Evolutionary conservation across 2,888 invertebrate species (phyloP).

Genomic region (Agrotis puta): DNA sequence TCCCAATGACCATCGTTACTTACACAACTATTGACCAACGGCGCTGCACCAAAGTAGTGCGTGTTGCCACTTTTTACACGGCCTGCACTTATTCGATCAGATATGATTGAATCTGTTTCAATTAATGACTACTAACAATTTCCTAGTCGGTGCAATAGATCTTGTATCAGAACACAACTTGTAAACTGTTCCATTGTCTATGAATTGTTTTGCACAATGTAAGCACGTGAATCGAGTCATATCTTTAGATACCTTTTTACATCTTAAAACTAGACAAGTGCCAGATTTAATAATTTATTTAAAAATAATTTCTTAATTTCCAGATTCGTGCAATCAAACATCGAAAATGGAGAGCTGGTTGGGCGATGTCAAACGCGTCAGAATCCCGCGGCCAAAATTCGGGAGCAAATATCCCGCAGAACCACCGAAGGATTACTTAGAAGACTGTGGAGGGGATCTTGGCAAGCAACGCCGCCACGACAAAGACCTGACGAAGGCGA

Average conservation of each 20-base stretch:
- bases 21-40: conserved; percentile 80
- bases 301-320: neutral
- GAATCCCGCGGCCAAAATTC: conserved; percentile 96
- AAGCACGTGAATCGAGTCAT: neutral
- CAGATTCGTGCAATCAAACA: conserved; percentile 22
- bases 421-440: conserved; percentile 95
- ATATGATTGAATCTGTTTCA: conserved; percentile 67
- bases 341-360: conserved; percentile 95
- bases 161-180: conserved; percentile 28
- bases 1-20: conserved; percentile 77
- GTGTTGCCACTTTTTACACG: conserved; percentile 72
- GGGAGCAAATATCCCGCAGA: conserved; percentile 93
- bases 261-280: too few relatives aligned
- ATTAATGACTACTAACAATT: conserved; percentile 62
- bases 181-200: conserved; percentile 23
- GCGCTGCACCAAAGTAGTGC: conserved; percentile 67
- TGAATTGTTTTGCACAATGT: conserved; percentile 15
- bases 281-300: neutral
- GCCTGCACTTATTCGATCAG: conserved; percentile 58
- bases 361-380: conserved; percentile 95
- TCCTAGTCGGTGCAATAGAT: conserved; percentile 64
- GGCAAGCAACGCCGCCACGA: conserved; percentile 88
- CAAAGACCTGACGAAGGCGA: conserved; percentile 92
- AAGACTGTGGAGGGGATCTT: conserved; percentile 90
- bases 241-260: conserved; percentile 33